Conservation (phyloP, 30 jellyfish, hydroid and myxozoan species). For the Hydractinia symbiolongicarpus region DNA sequence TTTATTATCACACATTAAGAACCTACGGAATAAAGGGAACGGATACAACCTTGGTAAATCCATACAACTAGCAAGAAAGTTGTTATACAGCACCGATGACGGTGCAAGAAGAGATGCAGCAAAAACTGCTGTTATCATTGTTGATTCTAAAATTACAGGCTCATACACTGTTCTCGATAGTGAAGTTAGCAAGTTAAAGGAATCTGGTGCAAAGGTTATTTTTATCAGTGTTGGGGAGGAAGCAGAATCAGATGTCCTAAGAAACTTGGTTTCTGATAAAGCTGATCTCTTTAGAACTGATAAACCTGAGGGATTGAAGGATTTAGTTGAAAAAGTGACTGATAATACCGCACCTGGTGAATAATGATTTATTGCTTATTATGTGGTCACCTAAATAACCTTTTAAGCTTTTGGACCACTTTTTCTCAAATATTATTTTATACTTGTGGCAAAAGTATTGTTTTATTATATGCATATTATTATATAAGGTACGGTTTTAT, state of each 20-base stretch:
- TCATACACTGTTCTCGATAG: background rate
- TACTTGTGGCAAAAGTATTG: too few relatives aligned
- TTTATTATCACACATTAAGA: background rate
- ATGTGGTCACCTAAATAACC: too few relatives aligned
- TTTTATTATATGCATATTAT: too few relatives aligned
- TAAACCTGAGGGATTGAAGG: background rate
- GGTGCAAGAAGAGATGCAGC: conserved; percentile 67
- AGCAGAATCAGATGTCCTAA: conserved; percentile 7
- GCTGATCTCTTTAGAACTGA: background rate
- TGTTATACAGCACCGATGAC: background rate
- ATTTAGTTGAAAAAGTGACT: background rate
- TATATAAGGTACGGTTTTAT: too few relatives aligned
- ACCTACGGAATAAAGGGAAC: background rate
- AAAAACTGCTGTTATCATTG: conserved; percentile 44
- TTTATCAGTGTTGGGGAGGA: conserved; percentile 52
- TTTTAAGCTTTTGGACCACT: too few relatives aligned
- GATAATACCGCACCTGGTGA: background rate
- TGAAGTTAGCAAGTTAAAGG: conserved; percentile 8
- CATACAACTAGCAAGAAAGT: background rate
- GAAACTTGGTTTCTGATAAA: background rate
- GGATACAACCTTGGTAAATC: background rate
- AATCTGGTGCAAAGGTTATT: conserved; percentile 41
- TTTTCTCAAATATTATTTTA: too few relatives aligned
- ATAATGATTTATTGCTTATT: too few relatives aligned
- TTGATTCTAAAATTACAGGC: conserved; percentile 23